These are phyloP conservation scores for Maconellicoccus hirsutus DNA, from an alignment of 1,140 invertebrate species.

Conservation along the genomic window DNA sequence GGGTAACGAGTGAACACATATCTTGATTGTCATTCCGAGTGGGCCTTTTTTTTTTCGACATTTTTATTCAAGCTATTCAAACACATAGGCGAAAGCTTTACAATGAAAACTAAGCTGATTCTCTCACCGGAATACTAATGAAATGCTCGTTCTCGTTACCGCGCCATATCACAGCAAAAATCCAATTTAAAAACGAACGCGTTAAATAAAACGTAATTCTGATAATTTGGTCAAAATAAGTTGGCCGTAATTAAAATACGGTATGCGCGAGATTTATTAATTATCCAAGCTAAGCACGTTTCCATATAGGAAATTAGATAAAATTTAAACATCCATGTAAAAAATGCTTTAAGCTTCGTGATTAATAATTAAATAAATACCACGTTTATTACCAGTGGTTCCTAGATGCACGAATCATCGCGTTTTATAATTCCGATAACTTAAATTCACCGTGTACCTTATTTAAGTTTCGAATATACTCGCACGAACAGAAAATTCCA, in stretches of 20 bases:
- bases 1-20: neutral
- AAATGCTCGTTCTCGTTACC: neutral
- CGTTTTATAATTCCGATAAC: too few relatives aligned
- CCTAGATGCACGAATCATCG: too few relatives aligned
- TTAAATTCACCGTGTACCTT: too few relatives aligned
- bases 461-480: too few relatives aligned
- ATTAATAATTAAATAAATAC: neutral
- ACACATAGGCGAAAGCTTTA: neutral
- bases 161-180: constrained; percentile 1
- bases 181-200: neutral
- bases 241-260: too few relatives aligned
- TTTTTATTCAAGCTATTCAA: neutral
- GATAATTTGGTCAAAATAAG: neutral
- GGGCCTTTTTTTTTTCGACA: too few relatives aligned
- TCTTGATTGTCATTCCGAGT: neutral
- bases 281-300: neutral
- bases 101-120: neutral
- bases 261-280: neutral
- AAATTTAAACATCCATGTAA: neutral
- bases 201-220: constrained; percentile 1
- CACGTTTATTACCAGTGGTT: neutral
- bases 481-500: too few relatives aligned
- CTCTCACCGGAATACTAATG: neutral
- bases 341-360: neutral
- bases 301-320: neutral